phyloP scores from a whole-genome alignment of 1,140 invertebrate species.

The Anoplophora glabripennis region DNA sequence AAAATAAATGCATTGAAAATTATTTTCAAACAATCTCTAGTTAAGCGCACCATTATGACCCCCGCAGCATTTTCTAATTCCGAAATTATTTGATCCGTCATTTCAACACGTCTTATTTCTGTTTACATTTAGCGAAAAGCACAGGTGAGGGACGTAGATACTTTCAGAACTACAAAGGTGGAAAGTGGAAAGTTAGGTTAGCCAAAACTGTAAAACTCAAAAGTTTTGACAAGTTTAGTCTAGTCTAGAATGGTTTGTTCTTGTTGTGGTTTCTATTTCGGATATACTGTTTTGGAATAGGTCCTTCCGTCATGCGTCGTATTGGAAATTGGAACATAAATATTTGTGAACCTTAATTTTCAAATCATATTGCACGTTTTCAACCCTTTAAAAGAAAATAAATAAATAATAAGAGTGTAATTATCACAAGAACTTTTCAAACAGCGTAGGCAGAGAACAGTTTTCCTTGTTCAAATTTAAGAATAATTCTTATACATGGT shows the following conservation, averaged over 20 bases:
- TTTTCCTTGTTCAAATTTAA: too few relatives aligned
- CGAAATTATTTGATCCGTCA: slow-evolving; percentile 33
- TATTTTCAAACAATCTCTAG: slow-evolving; percentile 6
- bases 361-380: too few relatives aligned
- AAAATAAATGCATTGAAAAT: slow-evolving; percentile 37
- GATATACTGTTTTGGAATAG: not conserved
- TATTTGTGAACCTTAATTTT: too few relatives aligned
- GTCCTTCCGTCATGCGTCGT: not conserved
- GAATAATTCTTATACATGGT: too few relatives aligned
- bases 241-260: not conserved
- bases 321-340: not conserved
- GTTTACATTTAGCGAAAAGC: not conserved
- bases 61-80: slow-evolving; percentile 44
- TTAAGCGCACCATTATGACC: slow-evolving; percentile 40
- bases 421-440: too few relatives aligned
- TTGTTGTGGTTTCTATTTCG: not conserved
- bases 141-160: not conserved
- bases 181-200: not conserved
- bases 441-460: too few relatives aligned
- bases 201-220: not conserved
- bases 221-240: not conserved
- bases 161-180: not conserved
- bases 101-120: slow-evolving; percentile 3
- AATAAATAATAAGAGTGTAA: too few relatives aligned
- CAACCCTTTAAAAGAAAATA: too few relatives aligned